phyloP scores from a whole-genome alignment of 2,113 vertebrate species.

The Vicugna pacos region DNA sequence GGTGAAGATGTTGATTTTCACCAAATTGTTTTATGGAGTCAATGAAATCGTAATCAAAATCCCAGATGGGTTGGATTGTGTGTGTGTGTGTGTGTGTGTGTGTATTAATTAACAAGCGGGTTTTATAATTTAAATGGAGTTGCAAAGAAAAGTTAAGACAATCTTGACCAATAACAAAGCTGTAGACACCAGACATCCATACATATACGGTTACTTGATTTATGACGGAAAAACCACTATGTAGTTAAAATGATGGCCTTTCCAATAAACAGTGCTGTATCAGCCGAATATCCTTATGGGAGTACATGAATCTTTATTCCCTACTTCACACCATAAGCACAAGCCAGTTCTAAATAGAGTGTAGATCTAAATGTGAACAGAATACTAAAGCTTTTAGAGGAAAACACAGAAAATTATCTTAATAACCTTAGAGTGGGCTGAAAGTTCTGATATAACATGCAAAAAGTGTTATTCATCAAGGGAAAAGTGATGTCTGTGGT shows the following conservation, averaged over 20 bases:
- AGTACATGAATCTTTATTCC: background rate
- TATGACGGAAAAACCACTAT: background rate
- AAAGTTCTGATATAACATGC: background rate
- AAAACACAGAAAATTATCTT: constrained; percentile 8
- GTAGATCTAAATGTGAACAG: background rate
- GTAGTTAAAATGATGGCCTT: background rate
- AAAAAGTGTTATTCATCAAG: background rate
- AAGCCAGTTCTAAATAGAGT: background rate
- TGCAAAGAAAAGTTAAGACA: background rate
- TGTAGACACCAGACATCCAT: background rate
- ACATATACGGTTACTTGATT: background rate
- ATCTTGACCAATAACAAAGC: background rate
- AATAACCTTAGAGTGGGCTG: background rate
- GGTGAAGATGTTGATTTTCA: background rate
- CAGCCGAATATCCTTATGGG: background rate
- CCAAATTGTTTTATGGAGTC: background rate
- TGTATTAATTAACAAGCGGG: background rate
- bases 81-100: background rate
- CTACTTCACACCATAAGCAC: background rate
- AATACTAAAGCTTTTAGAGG: background rate
- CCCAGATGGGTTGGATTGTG: background rate
- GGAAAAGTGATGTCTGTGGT: background rate
- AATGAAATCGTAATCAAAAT: background rate
- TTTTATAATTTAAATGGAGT: background rate
- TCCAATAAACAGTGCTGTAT: background rate